A percentile compares a stretch with the other conserved stretches of the same genome.
phyloP scores from a whole-genome alignment of 1,140 invertebrate species.

The Archivesica marissinica region DNA sequence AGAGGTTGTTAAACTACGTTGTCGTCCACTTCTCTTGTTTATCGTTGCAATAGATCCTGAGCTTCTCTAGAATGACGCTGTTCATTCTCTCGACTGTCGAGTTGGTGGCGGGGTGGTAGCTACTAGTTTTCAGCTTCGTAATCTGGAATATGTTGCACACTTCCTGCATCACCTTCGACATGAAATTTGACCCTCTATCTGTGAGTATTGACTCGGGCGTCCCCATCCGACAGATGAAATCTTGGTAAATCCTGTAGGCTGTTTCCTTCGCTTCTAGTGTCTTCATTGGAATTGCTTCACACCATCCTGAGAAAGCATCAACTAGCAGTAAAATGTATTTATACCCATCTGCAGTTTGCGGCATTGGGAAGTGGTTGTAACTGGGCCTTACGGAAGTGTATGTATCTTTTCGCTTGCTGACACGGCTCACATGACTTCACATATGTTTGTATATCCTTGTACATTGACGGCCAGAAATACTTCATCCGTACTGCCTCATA shows the following conservation, averaged over 20 bases:
- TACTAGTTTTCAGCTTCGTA: background rate
- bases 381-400: conserved; percentile 4
- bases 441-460: conserved; percentile 34
- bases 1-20: too few relatives aligned
- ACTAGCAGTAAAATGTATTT: conserved; percentile 64
- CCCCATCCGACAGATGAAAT: conserved; percentile 65
- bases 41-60: too few relatives aligned
- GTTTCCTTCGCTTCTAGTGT: conserved; percentile 40
- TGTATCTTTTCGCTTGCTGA: conserved; percentile 22
- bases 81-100: too few relatives aligned
- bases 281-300: conserved; percentile 53
- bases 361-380: conserved; percentile 12
- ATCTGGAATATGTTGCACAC: background rate
- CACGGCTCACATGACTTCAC: conserved; percentile 48
- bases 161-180: conserved; percentile 46
- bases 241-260: conserved; percentile 50
- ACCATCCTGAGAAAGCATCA: conserved; percentile 62
- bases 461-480: conserved; percentile 35
- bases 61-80: too few relatives aligned
- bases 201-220: conserved; percentile 36
- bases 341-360: conserved; percentile 44
- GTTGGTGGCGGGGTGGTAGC: too few relatives aligned
- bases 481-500: conserved; percentile 42
- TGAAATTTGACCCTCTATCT: conserved; percentile 60
- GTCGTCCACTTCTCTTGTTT: too few relatives aligned